phyloP scores from a whole-genome alignment of 2,888 invertebrate genomes.

The Acrobasis suavella region DNA sequence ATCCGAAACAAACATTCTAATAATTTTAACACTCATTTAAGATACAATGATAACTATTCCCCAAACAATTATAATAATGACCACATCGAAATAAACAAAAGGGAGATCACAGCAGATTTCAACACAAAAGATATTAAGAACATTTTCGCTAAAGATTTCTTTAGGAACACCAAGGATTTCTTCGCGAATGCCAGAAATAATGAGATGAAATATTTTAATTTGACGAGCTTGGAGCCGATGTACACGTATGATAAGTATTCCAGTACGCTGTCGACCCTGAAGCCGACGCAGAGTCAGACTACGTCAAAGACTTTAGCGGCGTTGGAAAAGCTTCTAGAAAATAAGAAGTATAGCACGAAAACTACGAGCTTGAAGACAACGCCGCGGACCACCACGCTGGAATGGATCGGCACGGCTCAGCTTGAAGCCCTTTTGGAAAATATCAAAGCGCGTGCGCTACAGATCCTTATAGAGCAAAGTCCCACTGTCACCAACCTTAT shows the following conservation, averaged over 20 bases:
- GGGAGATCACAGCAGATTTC: neutral
- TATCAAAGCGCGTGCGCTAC: slow-evolving; percentile 52
- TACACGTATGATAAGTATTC: neutral
- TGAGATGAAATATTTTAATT: neutral
- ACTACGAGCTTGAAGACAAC: neutral
- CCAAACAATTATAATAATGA: neutral
- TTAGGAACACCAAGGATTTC: neutral
- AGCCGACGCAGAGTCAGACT: neutral
- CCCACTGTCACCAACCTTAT: slow-evolving; percentile 45
- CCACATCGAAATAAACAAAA: neutral
- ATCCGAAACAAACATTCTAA: neutral
- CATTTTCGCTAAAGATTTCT: neutral
- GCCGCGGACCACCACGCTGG: neutral
- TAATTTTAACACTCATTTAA: neutral
- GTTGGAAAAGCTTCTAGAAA: neutral
- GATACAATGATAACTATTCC: neutral
- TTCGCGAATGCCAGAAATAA: neutral
- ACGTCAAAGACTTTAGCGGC: neutral
- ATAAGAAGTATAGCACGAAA: neutral
- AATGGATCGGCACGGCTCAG: slow-evolving; percentile 44
- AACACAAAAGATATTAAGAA: neutral
- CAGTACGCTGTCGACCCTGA: neutral
- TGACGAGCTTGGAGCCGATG: neutral
- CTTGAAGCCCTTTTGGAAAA: slow-evolving; percentile 56
- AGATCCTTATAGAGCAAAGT: slow-evolving; percentile 44